Percentiles rank a stretch among this genome's conserved stretches.
These are phyloP conservation scores for Amblyornis subalaris DNA, from an alignment of 2,113 vertebrate genomes.

Conservation along the genomic window DNA sequence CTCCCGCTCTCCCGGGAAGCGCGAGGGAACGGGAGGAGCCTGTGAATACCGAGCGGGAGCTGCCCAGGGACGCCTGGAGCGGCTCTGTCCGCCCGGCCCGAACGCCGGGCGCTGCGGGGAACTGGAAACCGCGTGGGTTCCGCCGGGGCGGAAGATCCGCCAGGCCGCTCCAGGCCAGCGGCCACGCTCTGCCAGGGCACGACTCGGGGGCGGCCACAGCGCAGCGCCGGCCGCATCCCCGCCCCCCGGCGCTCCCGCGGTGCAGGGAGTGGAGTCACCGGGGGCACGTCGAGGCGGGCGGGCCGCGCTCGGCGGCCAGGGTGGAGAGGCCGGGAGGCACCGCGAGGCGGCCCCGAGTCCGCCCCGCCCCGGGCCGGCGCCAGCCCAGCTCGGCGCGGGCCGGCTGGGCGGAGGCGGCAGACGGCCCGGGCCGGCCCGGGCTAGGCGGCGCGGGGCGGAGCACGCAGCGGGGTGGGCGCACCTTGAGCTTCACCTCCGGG, in stretches of 20 bases:
- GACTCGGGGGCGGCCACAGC: neutral
- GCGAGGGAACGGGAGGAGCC: too few relatives aligned
- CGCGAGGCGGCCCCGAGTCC: neutral
- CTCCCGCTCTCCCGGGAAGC: too few relatives aligned
- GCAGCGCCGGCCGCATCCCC: neutral
- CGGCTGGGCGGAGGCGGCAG: neutral
- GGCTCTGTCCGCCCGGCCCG: fast-evolving
- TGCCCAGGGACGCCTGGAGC: fast-evolving
- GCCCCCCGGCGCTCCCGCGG: too few relatives aligned
- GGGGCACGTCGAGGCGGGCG: neutral
- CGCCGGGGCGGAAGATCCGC: too few relatives aligned
- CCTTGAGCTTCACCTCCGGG: too few relatives aligned
- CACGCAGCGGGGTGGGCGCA: too few relatives aligned
- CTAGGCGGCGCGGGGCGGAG: too few relatives aligned
- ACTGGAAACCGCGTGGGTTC: neutral
- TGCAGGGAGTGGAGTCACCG: neutral
- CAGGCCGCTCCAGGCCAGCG: neutral
- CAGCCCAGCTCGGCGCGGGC: neutral
- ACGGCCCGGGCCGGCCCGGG: too few relatives aligned
- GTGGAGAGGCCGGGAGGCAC: neutral
- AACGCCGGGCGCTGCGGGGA: too few relatives aligned
- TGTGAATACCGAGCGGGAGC: fast-evolving
- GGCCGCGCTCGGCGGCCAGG: neutral
- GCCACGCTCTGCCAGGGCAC: neutral
- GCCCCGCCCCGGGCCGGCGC: neutral